phyloP scores from a whole-genome alignment of 2,113 vertebrate genomes.

The Daboia siamensis region DNA sequence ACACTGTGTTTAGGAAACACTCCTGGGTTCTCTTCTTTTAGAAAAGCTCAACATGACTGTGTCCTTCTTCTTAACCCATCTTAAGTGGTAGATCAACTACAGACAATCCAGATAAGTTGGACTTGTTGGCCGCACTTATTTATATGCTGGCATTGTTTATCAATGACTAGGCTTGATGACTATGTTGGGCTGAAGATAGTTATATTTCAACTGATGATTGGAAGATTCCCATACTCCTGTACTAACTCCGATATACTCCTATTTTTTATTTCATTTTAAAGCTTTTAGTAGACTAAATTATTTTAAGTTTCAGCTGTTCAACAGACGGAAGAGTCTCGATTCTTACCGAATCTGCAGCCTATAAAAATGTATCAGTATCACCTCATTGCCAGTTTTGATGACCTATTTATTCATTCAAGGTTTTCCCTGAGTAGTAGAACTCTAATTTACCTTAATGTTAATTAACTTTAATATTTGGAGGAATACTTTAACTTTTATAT shows the following conservation, averaged over 20 bases:
- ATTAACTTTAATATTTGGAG: neutral
- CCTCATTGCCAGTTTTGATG: neutral
- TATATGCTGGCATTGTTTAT: neutral
- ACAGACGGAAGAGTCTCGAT: neutral
- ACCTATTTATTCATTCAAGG: neutral
- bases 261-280: neutral
- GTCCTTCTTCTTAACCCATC: neutral
- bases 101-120: neutral
- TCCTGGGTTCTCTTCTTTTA: neutral
- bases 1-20: neutral
- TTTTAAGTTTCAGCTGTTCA: neutral
- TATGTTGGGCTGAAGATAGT: neutral
- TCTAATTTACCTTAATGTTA: neutral
- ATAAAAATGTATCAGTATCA: neutral
- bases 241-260: neutral
- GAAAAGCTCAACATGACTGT: neutral
- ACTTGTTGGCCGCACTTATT: neutral
- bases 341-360: neutral
- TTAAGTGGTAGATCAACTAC: neutral
- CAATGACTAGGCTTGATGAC: neutral
- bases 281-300: neutral
- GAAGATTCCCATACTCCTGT: neutral
- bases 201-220: neutral
- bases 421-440: neutral
- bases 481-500: neutral